A percentile compares a stretch with the other conserved stretches of the same genome.
Evolutionary conservation across 2,888 invertebrate species (phyloP).

Genomic region (Mimas tiliae): DNA sequence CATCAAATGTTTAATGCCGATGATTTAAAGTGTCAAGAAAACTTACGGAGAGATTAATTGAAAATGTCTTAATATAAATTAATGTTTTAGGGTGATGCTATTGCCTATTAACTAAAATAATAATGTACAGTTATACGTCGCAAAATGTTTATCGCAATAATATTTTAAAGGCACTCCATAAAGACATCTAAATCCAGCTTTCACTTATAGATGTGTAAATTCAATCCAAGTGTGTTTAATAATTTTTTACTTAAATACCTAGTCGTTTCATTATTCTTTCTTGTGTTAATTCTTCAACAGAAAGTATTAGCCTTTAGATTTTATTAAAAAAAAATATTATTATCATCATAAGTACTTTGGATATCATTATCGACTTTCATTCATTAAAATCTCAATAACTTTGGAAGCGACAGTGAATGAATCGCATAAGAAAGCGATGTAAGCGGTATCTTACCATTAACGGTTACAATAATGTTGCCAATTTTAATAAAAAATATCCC

Average conservation of each 20-base stretch:
- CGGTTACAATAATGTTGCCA: background rate
- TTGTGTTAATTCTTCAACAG: too few relatives aligned
- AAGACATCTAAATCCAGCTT: too few relatives aligned
- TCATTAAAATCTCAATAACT: background rate
- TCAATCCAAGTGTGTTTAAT: too few relatives aligned
- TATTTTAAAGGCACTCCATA: too few relatives aligned
- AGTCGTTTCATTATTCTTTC: too few relatives aligned
- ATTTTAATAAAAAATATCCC: background rate
- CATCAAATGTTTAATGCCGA: slow-evolving; percentile 22
- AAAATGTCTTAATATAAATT: background rate
- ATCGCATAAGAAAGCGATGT: background rate
- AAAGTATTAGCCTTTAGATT: background rate
- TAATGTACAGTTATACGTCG: too few relatives aligned
- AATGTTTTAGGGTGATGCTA: too few relatives aligned
- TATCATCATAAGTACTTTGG: background rate
- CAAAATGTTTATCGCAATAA: too few relatives aligned
- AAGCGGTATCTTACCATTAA: background rate
- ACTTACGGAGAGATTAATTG: background rate
- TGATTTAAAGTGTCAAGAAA: background rate
- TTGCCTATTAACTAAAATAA: too few relatives aligned
- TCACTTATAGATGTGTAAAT: too few relatives aligned
- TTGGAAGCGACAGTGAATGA: background rate
- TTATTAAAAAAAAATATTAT: background rate
- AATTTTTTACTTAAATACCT: too few relatives aligned
- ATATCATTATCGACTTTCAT: background rate